Percentiles rank a stretch among this genome's conserved stretches.
These are phyloP conservation scores for Drosophila pseudoobscura DNA, from an alignment of 1,140 invertebrate genomes.

Conservation along the genomic window DNA sequence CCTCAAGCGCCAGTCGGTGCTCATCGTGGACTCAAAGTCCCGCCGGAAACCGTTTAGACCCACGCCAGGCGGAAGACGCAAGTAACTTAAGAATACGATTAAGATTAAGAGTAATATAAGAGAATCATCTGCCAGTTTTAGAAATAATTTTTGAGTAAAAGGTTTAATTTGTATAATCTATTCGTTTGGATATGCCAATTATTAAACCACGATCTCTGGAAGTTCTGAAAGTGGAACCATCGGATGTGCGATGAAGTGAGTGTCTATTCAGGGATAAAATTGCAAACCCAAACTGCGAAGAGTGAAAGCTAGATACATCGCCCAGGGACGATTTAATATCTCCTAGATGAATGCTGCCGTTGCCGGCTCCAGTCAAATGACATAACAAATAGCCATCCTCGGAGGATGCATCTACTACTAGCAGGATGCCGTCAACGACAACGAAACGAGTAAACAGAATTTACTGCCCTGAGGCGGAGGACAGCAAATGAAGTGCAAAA, in stretches of 20 bases:
- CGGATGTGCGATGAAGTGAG: too few species aligned
- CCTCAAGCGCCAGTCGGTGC: slow-evolving; percentile 91
- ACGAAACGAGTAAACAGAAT: slow-evolving; percentile 67
- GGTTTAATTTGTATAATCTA: background rate
- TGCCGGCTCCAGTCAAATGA: slow-evolving; percentile 66
- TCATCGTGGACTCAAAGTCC: slow-evolving; percentile 92
- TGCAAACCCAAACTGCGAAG: slow-evolving; percentile 1
- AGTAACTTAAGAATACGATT: slow-evolving; percentile 25
- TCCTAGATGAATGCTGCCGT: slow-evolving; percentile 37
- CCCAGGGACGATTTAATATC: slow-evolving; percentile 63
- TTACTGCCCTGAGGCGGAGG: slow-evolving; percentile 59
- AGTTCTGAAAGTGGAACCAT: background rate
- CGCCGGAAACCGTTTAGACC: slow-evolving; percentile 88
- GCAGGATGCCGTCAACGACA: slow-evolving; percentile 29
- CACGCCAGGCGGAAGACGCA: slow-evolving; percentile 62
- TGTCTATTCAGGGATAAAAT: slow-evolving; percentile 22
- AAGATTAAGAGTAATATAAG: background rate
- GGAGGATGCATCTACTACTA: slow-evolving; percentile 44
- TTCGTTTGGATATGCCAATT: too few species aligned
- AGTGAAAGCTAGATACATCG: slow-evolving; percentile 16
- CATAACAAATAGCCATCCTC: slow-evolving; percentile 72
- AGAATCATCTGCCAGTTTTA: background rate
- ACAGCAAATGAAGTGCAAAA: slow-evolving; percentile 74
- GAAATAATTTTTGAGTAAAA: background rate
- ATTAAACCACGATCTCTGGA: too few species aligned